Conservation (phyloP, 2,888 invertebrate genomes). For the Amblyteles armatorius region DNA sequence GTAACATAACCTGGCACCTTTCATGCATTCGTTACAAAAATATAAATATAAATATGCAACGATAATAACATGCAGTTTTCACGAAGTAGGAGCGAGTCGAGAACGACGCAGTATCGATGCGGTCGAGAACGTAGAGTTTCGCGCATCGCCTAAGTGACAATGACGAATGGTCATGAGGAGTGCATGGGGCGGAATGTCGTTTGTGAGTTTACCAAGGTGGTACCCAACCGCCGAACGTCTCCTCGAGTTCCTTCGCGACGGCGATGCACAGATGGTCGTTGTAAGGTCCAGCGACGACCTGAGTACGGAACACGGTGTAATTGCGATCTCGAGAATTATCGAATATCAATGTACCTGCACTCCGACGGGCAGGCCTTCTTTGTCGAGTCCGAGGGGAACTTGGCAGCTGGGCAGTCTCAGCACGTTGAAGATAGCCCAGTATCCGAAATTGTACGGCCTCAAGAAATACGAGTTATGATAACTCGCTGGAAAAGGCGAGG, state of each 20-base stretch:
- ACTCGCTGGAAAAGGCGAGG: conserved; percentile 92
- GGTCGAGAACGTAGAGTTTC: too few species aligned
- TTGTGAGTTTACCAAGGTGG: conserved; percentile 85
- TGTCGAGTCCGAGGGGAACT: conserved; percentile 92
- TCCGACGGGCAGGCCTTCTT: conserved; percentile 91
- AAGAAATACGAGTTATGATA: conserved; percentile 93
- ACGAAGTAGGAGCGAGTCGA: neutral
- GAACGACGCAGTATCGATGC: neutral
- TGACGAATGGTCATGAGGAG: too few species aligned
- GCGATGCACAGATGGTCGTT: conserved; percentile 91
- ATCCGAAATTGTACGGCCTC: conserved; percentile 93
- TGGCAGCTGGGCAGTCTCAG: conserved; percentile 93
- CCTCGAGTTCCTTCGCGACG: conserved; percentile 90
- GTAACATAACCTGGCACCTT: too few species aligned
- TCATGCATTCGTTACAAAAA: too few species aligned
- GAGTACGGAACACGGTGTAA: conserved; percentile 10
- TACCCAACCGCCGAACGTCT: conserved; percentile 90
- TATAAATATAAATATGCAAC: neutral
- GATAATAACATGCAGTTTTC: neutral
- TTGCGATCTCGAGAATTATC: neutral
- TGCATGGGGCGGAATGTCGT: too few species aligned
- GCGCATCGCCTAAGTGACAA: too few species aligned
- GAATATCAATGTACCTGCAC: conserved; percentile 86
- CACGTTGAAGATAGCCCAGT: conserved; percentile 94
- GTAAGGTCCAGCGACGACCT: conserved; percentile 89